Evolutionary conservation across 2,888 invertebrate genomes (phyloP), one percentile per base, ranked within the genome.

Genomic region (Deladenus siricidicola): DNA sequence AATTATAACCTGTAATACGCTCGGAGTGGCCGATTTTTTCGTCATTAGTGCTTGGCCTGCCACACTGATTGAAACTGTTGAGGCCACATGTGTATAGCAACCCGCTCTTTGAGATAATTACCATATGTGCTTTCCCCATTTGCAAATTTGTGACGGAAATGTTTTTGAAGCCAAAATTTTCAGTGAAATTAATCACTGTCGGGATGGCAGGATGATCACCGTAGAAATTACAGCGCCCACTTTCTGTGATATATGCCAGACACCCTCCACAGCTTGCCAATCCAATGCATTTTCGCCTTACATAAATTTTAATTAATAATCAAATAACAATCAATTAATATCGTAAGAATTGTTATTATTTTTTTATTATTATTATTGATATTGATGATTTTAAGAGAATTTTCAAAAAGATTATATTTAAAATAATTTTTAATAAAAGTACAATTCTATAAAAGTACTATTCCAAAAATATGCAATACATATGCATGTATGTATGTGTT

Each of bases 41-140:
- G n/a, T n/a, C n/a, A n/a, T n/a, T n/a, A n/a, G n/a, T n/a, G n/a
- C n/a, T 43, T 47, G 42, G 23, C 19, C 50, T 10, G 43, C 96
- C 96, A 81, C 96, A 96, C 79, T 96, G 96, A 1, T 92, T 92
- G 80, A 93, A 91, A 80, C 96, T 94, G 81, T 96, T 96, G 64
- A 94, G 88, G 4, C 96, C 96, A 80, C 94, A 93, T 0, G 94
- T 91, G 80, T 87, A 93, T 2, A 94, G 86, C 71, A 88, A 87
- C 0, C 96, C 96, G 78, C 88, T 88, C 70, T 85, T 86, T 17
- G 88, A 90, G 14, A 96, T 83, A 0, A 86, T 89, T 0, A 90
- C 88, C n/a, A 89, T 88, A 77, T 96, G 96, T 0, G 94, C 94
- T 82, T 96, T 96, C 2, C 96, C 96, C 61, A 98, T 82, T 0